These are phyloP conservation scores for Andrena haemorrhoa DNA, from an alignment of 2,888 invertebrate genomes.

Conservation along the genomic window DNA sequence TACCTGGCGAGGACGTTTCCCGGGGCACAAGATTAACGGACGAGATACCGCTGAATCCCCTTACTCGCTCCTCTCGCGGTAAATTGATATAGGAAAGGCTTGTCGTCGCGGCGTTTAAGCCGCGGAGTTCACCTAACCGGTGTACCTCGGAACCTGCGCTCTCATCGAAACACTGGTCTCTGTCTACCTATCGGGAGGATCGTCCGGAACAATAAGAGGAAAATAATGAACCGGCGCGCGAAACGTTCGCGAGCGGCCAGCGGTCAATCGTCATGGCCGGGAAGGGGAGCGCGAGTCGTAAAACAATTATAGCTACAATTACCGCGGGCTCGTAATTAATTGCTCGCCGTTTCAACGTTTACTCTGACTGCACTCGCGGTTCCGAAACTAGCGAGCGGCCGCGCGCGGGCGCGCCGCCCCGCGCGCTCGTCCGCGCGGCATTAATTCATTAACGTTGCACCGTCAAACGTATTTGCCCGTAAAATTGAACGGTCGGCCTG, in stretches of 20 bases:
- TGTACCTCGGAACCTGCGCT: too few species aligned
- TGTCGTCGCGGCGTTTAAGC: too few species aligned
- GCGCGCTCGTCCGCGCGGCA: slow-evolving; percentile 67
- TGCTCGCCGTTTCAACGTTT: slow-evolving; percentile 77
- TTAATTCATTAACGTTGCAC: slow-evolving; percentile 79
- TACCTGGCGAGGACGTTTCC: too few species aligned
- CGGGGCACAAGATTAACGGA: too few species aligned
- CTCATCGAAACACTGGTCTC: too few species aligned
- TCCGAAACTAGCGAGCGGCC: slow-evolving; percentile 33
- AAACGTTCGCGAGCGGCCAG: neutral
- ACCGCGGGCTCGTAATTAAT: slow-evolving; percentile 80
- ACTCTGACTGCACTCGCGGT: slow-evolving; percentile 62
- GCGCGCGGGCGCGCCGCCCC: slow-evolving; percentile 27
- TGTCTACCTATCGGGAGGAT: too few species aligned
- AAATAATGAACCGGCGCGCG: too few species aligned
- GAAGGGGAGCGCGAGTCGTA: slow-evolving; percentile 74
- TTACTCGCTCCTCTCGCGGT: neutral
- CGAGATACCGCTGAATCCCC: neutral
- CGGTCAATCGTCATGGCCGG: slow-evolving; percentile 41
- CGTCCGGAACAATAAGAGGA: too few species aligned
- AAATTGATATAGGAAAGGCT: too few species aligned
- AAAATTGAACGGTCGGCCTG: slow-evolving; percentile 77
- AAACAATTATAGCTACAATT: slow-evolving; percentile 81
- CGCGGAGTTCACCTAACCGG: too few species aligned
- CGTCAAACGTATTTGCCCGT: slow-evolving; percentile 79